These are phyloP conservation scores for Chaenogobius annularis DNA, from an alignment of 2,113 vertebrate species.

Conservation along the genomic window DNA sequence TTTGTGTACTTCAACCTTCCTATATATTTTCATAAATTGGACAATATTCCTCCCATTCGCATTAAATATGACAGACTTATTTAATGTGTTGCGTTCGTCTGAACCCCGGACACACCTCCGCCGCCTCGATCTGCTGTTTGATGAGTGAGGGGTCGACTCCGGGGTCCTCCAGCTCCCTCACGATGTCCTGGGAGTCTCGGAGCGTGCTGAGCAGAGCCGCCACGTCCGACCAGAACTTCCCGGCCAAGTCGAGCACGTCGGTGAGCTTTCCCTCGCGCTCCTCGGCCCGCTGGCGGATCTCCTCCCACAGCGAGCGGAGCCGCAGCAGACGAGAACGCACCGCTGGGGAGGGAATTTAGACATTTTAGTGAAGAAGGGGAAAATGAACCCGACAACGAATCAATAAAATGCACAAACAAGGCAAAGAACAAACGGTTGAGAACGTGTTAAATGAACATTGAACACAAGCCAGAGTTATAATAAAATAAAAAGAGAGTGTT, in stretches of 20 bases:
- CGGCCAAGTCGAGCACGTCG: constrained; percentile 92
- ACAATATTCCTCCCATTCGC: too few relatives aligned
- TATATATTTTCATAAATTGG: too few relatives aligned
- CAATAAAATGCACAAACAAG: not conserved
- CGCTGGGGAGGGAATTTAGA: constrained; percentile 67
- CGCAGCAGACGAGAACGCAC: constrained; percentile 91
- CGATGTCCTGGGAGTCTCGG: constrained; percentile 92
- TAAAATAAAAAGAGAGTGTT: too few relatives aligned
- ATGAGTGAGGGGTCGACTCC: constrained; percentile 99
- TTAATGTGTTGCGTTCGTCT: too few relatives aligned
- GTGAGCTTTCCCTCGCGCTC: constrained; percentile 93
- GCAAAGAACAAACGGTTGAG: too few relatives aligned
- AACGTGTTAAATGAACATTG: too few relatives aligned
- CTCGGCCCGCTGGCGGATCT: constrained; percentile 93
- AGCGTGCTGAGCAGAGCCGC: constrained; percentile 93
- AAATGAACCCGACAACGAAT: not conserved
- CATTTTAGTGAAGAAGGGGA: not conserved
- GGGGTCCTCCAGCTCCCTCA: constrained; percentile 94
- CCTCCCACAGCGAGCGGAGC: constrained; percentile 96
- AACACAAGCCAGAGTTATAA: too few relatives aligned
- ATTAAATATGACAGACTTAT: too few relatives aligned
- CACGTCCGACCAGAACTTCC: constrained; percentile 98
- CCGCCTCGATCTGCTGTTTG: constrained; percentile 97
- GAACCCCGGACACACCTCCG: constrained; percentile 80
- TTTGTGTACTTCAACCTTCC: too few relatives aligned